These are phyloP conservation scores for Cataglyphis hispanica DNA, from an alignment of 1,140 invertebrate species.

Conservation along the genomic window DNA sequence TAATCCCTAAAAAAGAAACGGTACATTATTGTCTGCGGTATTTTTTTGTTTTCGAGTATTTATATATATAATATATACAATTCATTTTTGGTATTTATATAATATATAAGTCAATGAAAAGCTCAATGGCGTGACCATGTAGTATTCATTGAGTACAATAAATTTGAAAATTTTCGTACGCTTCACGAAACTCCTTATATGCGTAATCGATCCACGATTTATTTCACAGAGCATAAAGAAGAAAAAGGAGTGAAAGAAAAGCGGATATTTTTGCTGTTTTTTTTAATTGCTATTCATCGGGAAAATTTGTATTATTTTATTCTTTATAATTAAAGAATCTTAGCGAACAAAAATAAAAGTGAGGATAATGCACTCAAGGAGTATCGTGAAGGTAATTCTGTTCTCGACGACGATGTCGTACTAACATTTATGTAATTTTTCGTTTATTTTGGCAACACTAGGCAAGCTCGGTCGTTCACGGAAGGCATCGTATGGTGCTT, in stretches of 20 bases:
- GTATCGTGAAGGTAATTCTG: constrained; percentile 66
- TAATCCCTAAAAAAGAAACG: constrained; percentile 83
- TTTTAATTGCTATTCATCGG: background rate
- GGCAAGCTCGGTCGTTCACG: constrained; percentile 87
- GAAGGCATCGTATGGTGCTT: constrained; percentile 86
- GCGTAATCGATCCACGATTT: constrained; percentile 21
- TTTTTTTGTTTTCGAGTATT: constrained; percentile 77
- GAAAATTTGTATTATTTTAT: constrained; percentile 24
- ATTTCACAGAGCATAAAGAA: background rate
- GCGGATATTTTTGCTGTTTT: background rate
- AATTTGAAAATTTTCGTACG: constrained; percentile 65
- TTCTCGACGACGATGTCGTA: constrained; percentile 70
- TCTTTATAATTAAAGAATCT: background rate
- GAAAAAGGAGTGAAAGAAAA: background rate
- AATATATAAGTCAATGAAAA: constrained; percentile 82
- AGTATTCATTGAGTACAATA: constrained; percentile 77
- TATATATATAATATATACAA: constrained; percentile 74
- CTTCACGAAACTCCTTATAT: constrained; percentile 54
- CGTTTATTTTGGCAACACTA: constrained; percentile 79
- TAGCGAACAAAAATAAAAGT: background rate
- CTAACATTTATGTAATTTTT: constrained; percentile 70
- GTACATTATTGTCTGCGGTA: constrained; percentile 85
- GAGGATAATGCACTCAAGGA: constrained; percentile 14
- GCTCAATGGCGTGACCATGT: constrained; percentile 83
- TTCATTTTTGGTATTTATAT: constrained; percentile 68